Evolutionary conservation across 2,888 invertebrate genomes (phyloP), one percentile per base, ranked within the genome.

Genomic region (Cataglyphis cursor): DNA sequence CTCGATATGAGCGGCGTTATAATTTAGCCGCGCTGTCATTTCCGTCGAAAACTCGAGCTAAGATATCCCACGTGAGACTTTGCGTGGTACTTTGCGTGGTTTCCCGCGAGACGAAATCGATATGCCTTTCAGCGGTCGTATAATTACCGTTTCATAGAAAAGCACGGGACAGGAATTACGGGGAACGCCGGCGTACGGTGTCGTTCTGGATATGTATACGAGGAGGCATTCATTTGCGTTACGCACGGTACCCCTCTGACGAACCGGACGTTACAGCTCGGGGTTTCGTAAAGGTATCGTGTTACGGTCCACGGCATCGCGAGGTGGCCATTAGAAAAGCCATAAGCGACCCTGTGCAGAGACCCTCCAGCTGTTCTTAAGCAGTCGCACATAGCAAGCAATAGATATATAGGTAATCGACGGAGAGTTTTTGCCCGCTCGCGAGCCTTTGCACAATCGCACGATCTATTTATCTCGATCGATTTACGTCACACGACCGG

Each of bases 201-300:
- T 38, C 48, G 72, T 70, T n/a, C 66, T 18, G 68, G 31, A 64
- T 74, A 54, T 64, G 65, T 31, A 24, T 6, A 21, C 5, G 64
- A 74, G 38, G 78, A 68, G 59, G 62, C 73, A 66, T 85, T 76
- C 83, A 76, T 86, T 66, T 64, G 64, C 38, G 41, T 48, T n/a
- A 61, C 41, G 62, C 66, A 64, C 44, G 65, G 44, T 35, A 51
- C n/a, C 51, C n/a, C 51, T 51, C 8, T 28, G 24, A 41, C 41
- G 44, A 68, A 70, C 90, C 85, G 90, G 88, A 90, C 75, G 86
- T 87, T 85, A 51, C 88, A 81, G 82, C 90, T 81, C 87, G 85
- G 81, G 89, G 86, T 90, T 92, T 92, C 91, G 90, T 86, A 91
- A 92, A 91, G 89, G 88, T 91, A 92, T 92, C 91, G 90, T 78